Evolutionary conservation across 2,113 vertebrate genomes (phyloP).

Genomic region (Pan troglodytes): DNA sequence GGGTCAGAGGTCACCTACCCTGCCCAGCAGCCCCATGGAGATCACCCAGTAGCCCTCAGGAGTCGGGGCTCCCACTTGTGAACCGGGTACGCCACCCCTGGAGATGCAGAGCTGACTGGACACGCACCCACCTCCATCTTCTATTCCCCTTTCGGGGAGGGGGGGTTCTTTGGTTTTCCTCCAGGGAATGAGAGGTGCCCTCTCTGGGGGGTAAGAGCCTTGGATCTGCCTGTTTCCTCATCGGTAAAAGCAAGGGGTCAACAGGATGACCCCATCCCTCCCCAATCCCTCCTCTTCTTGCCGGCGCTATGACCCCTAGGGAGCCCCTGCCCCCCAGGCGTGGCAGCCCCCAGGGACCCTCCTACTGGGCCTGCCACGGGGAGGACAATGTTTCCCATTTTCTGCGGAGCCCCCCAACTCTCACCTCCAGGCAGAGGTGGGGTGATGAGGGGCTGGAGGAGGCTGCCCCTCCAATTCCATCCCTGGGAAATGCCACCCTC

Average conservation of each 20-base stretch:
- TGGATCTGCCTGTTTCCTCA: background rate
- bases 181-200: fast-evolving
- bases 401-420: background rate
- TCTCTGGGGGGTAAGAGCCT: background rate
- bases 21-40: background rate
- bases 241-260: background rate
- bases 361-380: background rate
- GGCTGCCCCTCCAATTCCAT: background rate
- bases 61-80: background rate
- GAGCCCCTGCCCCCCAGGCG: fast-evolving
- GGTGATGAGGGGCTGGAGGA: background rate
- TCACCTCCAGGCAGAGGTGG: background rate
- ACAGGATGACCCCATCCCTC: fast-evolving
- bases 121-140: too few species aligned
- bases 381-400: background rate
- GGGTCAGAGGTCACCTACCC: background rate
- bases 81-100: background rate
- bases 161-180: too few species aligned
- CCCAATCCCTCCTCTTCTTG: background rate
- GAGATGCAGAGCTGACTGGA: background rate
- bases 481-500: background rate
- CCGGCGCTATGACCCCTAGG: background rate
- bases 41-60: too few species aligned
- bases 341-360: background rate
- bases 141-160: too few species aligned